A percentile compares a stretch with the other conserved stretches of the same genome.
These are phyloP conservation scores for Cataglyphis cursor DNA, from an alignment of 2,888 invertebrate species.

Conservation along the genomic window DNA sequence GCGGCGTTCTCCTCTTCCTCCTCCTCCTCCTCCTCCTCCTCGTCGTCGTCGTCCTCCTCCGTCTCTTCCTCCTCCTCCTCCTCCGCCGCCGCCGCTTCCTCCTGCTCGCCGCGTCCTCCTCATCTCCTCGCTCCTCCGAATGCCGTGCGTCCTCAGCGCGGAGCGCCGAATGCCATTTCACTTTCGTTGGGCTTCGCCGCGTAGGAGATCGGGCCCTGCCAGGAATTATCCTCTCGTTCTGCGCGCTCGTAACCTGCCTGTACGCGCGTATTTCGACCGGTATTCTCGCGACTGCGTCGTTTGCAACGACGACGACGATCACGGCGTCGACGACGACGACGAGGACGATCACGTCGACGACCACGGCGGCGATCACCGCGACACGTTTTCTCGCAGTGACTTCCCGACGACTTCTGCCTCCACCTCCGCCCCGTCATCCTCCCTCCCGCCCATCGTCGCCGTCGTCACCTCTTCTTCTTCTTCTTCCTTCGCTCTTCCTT, in stretches of 20 bases:
- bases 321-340: slow-evolving; percentile 53
- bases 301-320: slow-evolving; percentile 65
- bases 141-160: slow-evolving; percentile 83
- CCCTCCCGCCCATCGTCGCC: slow-evolving; percentile 43
- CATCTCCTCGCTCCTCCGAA: slow-evolving; percentile 81
- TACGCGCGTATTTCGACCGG: slow-evolving; percentile 73
- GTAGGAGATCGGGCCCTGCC: slow-evolving; percentile 84
- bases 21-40: slow-evolving; percentile 59
- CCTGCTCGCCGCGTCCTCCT: slow-evolving; percentile 73
- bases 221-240: slow-evolving; percentile 82
- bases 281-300: slow-evolving; percentile 70
- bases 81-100: slow-evolving; percentile 69
- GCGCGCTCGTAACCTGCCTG: slow-evolving; percentile 77
- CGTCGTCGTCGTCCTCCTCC: slow-evolving; percentile 65
- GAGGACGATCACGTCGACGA: slow-evolving; percentile 33
- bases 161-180: slow-evolving; percentile 86
- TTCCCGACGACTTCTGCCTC: slow-evolving; percentile 65
- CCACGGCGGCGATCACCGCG: slow-evolving; percentile 58
- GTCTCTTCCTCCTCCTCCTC: slow-evolving; percentile 66
- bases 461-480: slow-evolving; percentile 46
- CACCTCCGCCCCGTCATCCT: slow-evolving; percentile 43
- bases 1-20: slow-evolving; percentile 77
- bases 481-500: not conserved
- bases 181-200: slow-evolving; percentile 86
- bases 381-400: slow-evolving; percentile 74